A percentile compares a stretch with the other conserved stretches of the same genome.
These are phyloP conservation scores for Gallinago stenura DNA, from an alignment of 2,797 vertebrate genomes.

Conservation along the genomic window DNA sequence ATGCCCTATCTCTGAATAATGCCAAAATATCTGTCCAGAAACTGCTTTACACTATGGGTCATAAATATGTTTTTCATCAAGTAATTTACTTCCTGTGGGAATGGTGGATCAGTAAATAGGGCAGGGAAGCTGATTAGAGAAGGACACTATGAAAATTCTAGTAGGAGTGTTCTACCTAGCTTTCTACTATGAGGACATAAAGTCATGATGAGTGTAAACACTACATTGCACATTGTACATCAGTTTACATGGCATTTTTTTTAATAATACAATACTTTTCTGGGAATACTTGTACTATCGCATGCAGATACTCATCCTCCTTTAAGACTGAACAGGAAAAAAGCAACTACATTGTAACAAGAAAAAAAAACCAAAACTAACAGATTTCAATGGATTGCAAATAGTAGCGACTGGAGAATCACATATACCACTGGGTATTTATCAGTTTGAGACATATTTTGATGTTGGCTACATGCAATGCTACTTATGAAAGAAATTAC, in stretches of 20 bases:
- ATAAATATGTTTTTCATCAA: not conserved
- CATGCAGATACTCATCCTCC: not conserved
- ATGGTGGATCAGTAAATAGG: not conserved
- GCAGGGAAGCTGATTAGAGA: not conserved
- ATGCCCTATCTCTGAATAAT: not conserved
- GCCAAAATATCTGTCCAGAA: not conserved
- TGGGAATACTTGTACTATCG: not conserved
- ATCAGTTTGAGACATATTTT: not conserved
- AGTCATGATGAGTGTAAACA: not conserved
- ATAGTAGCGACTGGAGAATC: not conserved
- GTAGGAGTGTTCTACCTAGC: not conserved
- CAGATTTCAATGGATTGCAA: not conserved
- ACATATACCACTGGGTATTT: not conserved
- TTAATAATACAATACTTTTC: not conserved
- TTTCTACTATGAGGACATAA: not conserved
- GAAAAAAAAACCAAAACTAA: not conserved
- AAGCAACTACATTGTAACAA: not conserved
- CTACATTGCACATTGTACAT: not conserved
- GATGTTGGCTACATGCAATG: not conserved
- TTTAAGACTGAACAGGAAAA: not conserved
- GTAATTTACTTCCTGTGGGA: not conserved
- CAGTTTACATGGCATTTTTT: not conserved
- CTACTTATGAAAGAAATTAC: not conserved
- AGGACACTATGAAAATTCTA: not conserved
- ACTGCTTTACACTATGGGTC: not conserved